Percentiles rank a stretch among this genome's conserved stretches.
Evolutionary conservation across 2,888 invertebrate species (phyloP).

Genomic region (Antheraea assamensis): DNA sequence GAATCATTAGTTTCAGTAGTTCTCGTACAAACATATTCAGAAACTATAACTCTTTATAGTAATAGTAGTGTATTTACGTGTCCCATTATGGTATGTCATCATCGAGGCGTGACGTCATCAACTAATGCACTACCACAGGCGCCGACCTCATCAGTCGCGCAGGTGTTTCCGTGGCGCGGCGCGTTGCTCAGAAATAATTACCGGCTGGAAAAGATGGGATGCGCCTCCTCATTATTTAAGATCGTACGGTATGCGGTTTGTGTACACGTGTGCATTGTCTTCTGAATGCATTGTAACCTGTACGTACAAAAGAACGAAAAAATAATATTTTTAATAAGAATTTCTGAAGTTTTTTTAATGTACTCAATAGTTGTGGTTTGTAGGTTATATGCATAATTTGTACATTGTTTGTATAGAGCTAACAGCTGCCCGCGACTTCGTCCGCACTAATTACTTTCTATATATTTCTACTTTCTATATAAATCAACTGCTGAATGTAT

Average conservation of each 20-base stretch:
- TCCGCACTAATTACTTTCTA: too few relatives aligned
- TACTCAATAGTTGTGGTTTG: not conserved
- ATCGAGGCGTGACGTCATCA: constrained; percentile 66
- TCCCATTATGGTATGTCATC: constrained; percentile 30
- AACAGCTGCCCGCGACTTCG: too few relatives aligned
- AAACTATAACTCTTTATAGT: too few relatives aligned
- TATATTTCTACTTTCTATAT: too few relatives aligned
- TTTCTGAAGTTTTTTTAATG: not conserved
- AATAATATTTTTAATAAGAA: not conserved
- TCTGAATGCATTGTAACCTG: constrained; percentile 34
- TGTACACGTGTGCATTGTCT: constrained; percentile 43
- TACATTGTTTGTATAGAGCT: not conserved
- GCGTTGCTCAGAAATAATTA: constrained; percentile 65
- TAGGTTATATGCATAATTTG: not conserved
- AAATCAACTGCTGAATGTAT: too few relatives aligned
- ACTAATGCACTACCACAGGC: constrained; percentile 72
- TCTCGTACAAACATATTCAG: too few relatives aligned
- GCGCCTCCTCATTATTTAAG: constrained; percentile 68
- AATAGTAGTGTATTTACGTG: not conserved
- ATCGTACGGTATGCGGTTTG: constrained; percentile 55
- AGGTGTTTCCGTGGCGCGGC: constrained; percentile 44
- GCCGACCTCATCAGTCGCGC: constrained; percentile 59
- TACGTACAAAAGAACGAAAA: not conserved
- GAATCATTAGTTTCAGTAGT: too few relatives aligned
- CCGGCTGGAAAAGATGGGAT: constrained; percentile 64